These are phyloP conservation scores for Eretmodus cyanostictus DNA, from an alignment of 2,113 vertebrate species.

Conservation along the genomic window DNA sequence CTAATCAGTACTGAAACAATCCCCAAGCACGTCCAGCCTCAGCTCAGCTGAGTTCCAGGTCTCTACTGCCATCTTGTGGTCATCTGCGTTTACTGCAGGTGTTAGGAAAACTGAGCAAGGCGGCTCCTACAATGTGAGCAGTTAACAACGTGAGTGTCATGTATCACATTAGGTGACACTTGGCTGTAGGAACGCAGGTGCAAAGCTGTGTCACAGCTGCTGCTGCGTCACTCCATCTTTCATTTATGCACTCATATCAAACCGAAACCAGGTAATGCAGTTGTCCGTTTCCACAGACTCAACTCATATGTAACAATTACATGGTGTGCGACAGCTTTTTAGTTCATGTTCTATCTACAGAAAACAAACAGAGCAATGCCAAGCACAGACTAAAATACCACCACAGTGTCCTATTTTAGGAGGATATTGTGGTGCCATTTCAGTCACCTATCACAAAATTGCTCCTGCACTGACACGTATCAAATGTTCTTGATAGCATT, in stretches of 20 bases:
- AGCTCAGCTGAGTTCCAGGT: not conserved
- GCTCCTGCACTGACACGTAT: too few species aligned
- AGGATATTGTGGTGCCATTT: not conserved
- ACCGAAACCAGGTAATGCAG: not conserved
- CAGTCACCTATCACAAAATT: not conserved
- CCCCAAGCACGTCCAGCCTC: not conserved
- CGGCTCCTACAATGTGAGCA: not conserved
- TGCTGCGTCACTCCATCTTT: not conserved
- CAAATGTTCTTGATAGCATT: not conserved
- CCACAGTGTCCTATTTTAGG: not conserved
- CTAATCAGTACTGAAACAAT: not conserved
- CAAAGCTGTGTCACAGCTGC: not conserved
- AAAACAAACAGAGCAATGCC: not conserved
- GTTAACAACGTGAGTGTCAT: not conserved
- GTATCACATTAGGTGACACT: not conserved
- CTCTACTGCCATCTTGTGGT: slow-evolving; percentile 48
- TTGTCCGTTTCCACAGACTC: not conserved
- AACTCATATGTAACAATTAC: not conserved
- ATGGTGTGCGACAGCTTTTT: not conserved
- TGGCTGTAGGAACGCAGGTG: not conserved
- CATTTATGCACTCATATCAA: not conserved
- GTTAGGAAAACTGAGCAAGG: not conserved
- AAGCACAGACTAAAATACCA: not conserved
- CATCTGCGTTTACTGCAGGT: not conserved
- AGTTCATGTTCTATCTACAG: not conserved